Conservation (phyloP, 2,888 invertebrate genomes). For the Junonia oenone region DNA sequence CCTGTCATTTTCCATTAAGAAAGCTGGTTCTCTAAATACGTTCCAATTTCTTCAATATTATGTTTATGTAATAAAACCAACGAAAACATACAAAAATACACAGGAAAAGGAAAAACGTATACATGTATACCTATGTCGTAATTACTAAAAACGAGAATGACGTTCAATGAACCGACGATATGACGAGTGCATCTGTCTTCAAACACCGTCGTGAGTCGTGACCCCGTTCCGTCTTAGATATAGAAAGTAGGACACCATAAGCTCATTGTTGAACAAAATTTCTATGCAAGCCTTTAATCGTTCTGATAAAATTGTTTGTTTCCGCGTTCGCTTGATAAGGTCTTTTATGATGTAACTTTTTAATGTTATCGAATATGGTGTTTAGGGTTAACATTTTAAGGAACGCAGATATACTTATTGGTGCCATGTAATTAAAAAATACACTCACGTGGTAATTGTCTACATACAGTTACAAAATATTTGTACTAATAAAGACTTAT, state of each 20-base stretch:
- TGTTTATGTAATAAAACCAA: no score
- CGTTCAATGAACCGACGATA: conserved; percentile 24
- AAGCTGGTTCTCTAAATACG: no score
- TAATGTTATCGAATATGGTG: not conserved
- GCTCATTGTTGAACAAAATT: conserved; percentile 24
- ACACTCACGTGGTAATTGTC: no score
- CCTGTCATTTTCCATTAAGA: no score
- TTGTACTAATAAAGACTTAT: no score
- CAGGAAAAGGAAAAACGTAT: no score
- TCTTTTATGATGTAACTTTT: not conserved
- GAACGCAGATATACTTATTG: no score
- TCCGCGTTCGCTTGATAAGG: conserved; percentile 11
- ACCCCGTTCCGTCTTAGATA: conserved; percentile 24
- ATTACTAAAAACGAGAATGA: not conserved
- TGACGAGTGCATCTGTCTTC: conserved; percentile 19
- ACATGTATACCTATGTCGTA: not conserved
- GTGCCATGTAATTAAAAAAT: no score
- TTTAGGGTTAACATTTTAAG: no score
- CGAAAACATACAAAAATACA: no score
- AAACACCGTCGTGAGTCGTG: conserved; percentile 16
- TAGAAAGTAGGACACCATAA: conserved; percentile 30
- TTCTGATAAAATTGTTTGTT: conserved; percentile 14
- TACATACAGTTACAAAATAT: no score
- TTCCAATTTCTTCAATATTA: no score
- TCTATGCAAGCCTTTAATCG: conserved; percentile 11